phyloP scores from a whole-genome alignment of 2,113 vertebrate genomes.

The Potamarius usumacintae region DNA sequence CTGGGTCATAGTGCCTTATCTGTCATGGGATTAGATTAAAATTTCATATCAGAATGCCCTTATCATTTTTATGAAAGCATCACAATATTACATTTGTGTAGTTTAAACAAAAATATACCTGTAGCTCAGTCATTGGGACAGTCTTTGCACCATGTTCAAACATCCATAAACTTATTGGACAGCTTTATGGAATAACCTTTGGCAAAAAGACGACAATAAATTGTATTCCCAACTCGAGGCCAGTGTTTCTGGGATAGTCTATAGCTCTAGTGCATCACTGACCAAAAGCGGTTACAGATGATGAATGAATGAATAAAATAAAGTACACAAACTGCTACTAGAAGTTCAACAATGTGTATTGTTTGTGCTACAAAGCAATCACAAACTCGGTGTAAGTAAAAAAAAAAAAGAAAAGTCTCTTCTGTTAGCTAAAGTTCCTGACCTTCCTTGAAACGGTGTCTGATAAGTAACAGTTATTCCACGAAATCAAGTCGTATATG shows the following conservation, averaged over 20 bases:
- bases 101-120: background rate
- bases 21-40: background rate
- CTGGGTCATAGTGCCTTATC: background rate
- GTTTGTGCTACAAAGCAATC: background rate
- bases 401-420: background rate
- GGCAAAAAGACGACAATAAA: background rate
- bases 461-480: too few species aligned
- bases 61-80: background rate
- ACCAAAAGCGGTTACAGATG: background rate
- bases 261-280: background rate
- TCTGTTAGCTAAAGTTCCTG: background rate
- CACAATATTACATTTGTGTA: background rate
- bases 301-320: background rate
- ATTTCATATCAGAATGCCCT: background rate
- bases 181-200: background rate
- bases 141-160: background rate
- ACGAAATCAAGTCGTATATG: too few species aligned
- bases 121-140: background rate
- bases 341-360: background rate
- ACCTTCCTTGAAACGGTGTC: background rate
- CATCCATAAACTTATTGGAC: background rate
- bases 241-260: background rate
- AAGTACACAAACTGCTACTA: background rate
- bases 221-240: background rate
- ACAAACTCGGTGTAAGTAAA: background rate